A percentile compares a stretch with the other conserved stretches of the same genome.
Conservation (phyloP, 2,797 vertebrate genomes). For the Poeciliopsis turneri region DNA sequence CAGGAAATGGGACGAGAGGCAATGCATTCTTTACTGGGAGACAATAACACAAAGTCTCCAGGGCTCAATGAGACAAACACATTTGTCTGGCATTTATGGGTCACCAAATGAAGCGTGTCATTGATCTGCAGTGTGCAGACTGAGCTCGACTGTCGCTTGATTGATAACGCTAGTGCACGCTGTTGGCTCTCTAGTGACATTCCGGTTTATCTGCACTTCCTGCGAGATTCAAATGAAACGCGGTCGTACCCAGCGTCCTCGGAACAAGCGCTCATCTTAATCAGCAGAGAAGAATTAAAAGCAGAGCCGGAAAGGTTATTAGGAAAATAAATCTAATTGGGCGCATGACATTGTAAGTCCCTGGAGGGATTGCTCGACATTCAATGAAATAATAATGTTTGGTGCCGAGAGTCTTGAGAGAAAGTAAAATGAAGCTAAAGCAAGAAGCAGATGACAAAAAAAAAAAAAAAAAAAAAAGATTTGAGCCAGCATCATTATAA, state of each 20-base stretch:
- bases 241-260: neutral
- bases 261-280: slow-evolving; percentile 14
- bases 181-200: slow-evolving; percentile 26
- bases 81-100: slow-evolving; percentile 51
- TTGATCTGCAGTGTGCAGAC: slow-evolving; percentile 63
- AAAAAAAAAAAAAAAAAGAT: too few relatives aligned
- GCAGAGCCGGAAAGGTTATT: neutral
- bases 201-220: slow-evolving; percentile 26
- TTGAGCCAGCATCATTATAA: neutral
- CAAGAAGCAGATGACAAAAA: neutral
- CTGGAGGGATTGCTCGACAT: slow-evolving; percentile 9
- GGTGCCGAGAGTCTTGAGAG: neutral
- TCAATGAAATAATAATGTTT: slow-evolving; percentile 14
- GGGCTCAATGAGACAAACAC: slow-evolving; percentile 48
- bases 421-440: slow-evolving; percentile 13
- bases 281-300: slow-evolving; percentile 31
- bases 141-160: slow-evolving; percentile 37
- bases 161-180: slow-evolving; percentile 39
- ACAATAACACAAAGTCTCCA: slow-evolving; percentile 39
- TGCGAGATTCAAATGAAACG: slow-evolving; percentile 28
- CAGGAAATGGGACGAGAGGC: slow-evolving; percentile 38
- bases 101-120: slow-evolving; percentile 62
- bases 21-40: slow-evolving; percentile 36
- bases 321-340: slow-evolving; percentile 13
- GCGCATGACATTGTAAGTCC: neutral